phyloP scores from a whole-genome alignment of 2,888 invertebrate genomes.

The Drosophila yooni region DNA sequence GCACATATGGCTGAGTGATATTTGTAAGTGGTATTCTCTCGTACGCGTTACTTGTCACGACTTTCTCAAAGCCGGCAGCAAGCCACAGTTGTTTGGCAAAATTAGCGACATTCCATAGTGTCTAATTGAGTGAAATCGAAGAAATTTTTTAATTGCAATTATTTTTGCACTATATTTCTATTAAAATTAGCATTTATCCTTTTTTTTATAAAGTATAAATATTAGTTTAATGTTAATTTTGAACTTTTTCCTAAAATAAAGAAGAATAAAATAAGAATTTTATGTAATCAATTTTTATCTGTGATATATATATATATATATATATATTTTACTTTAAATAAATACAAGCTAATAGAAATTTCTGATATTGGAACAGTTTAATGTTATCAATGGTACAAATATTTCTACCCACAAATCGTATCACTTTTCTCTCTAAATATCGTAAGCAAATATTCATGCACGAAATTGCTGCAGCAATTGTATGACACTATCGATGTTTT shows the following conservation, averaged over 20 bases:
- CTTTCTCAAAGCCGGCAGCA: neutral
- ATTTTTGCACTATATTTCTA: neutral
- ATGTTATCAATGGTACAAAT: neutral
- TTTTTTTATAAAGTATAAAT: neutral
- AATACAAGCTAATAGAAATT: neutral
- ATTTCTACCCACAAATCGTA: neutral
- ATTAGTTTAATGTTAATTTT: neutral
- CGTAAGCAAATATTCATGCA: neutral
- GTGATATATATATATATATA: neutral
- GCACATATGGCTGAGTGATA: neutral
- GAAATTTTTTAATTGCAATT: neutral
- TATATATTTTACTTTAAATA: neutral
- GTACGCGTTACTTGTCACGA: slow-evolving; percentile 26
- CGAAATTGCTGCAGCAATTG: neutral
- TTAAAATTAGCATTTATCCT: neutral
- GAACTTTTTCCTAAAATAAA: neutral
- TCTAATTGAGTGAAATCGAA: neutral
- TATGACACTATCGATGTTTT: neutral
- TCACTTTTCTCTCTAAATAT: neutral
- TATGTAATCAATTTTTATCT: neutral
- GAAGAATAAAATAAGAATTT: no score
- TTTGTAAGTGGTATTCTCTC: neutral
- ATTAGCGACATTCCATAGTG: neutral
- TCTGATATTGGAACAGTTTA: neutral
- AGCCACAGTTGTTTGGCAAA: neutral